Conservation (phyloP, 2,888 invertebrate species). For the Ennomos fuscantarius region DNA sequence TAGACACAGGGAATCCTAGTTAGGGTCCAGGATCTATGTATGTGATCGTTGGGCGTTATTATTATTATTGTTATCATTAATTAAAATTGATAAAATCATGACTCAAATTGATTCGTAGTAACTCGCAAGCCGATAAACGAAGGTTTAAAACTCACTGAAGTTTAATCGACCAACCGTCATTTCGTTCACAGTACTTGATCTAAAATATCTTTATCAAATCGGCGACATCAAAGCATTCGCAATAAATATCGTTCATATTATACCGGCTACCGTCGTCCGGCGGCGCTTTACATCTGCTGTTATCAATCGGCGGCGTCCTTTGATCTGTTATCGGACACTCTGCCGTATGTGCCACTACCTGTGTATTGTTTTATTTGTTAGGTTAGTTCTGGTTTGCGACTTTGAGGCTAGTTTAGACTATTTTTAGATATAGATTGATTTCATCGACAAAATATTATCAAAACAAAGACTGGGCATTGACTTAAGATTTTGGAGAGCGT, state of each 20-base stretch:
- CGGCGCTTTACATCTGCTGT: conserved; percentile 63
- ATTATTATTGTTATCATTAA: too few relatives aligned
- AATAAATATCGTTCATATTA: conserved; percentile 59
- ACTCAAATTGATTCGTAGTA: not conserved
- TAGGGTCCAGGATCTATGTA: too few relatives aligned
- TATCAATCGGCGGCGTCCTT: conserved; percentile 63
- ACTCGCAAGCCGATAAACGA: conserved; percentile 2
- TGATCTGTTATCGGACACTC: conserved; percentile 69
- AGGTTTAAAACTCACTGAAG: conserved; percentile 17
- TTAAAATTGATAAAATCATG: too few relatives aligned
- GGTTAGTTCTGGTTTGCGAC: conserved; percentile 13
- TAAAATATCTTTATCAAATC: conserved; percentile 48
- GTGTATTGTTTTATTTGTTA: conserved; percentile 55
- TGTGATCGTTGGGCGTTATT: too few relatives aligned
- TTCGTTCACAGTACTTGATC: conserved; percentile 27
- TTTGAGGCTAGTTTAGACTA: conserved; percentile 5
- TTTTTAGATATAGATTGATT: conserved; percentile 11
- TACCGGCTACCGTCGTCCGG: conserved; percentile 66
- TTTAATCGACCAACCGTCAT: conserved; percentile 25
- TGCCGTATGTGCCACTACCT: conserved; percentile 68
- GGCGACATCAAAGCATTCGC: conserved; percentile 62
- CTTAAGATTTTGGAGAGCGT: too few relatives aligned
- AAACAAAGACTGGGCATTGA: too few relatives aligned
- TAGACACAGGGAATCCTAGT: too few relatives aligned
- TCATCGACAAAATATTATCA: too few relatives aligned